Conservation (phyloP, 2,113 vertebrate genomes). For the Melanotaenia duboulayi region DNA sequence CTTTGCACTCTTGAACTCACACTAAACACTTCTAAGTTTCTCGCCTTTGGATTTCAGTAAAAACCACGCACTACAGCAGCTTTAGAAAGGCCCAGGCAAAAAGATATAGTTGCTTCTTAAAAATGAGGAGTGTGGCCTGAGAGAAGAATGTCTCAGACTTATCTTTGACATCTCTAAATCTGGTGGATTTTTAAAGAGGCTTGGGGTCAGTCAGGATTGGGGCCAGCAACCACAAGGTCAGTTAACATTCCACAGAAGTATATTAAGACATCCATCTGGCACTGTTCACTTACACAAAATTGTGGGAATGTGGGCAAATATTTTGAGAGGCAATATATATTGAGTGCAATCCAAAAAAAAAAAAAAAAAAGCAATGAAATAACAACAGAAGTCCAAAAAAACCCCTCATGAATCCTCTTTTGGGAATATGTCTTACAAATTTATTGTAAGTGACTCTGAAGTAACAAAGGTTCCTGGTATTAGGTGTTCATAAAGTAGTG, state of each 20-base stretch:
- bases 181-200: conserved; percentile 65
- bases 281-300: conserved; percentile 31
- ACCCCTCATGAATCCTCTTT: conserved; percentile 26
- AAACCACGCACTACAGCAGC: background rate
- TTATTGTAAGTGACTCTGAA: conserved; percentile 57
- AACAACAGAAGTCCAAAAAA: conserved; percentile 26
- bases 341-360: conserved; percentile 25
- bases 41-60: conserved; percentile 3
- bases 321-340: conserved; percentile 20
- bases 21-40: conserved; percentile 27
- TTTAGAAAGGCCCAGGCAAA: background rate
- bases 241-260: conserved; percentile 63
- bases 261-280: conserved; percentile 72
- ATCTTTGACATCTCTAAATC: conserved; percentile 63
- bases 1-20: conserved; percentile 45
- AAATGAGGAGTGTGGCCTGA: conserved; percentile 28
- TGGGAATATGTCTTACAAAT: conserved; percentile 53
- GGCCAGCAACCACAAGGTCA: conserved; percentile 74
- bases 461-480: conserved; percentile 30
- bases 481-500: conserved; percentile 36
- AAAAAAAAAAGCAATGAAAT: conserved; percentile 10
- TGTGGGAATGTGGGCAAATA: conserved; percentile 51
- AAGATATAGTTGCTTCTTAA: background rate
- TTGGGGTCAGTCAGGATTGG: conserved; percentile 68
- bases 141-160: conserved; percentile 59